phyloP scores from a whole-genome alignment of 2,888 invertebrate species.

The Odontocerum albicorne region DNA sequence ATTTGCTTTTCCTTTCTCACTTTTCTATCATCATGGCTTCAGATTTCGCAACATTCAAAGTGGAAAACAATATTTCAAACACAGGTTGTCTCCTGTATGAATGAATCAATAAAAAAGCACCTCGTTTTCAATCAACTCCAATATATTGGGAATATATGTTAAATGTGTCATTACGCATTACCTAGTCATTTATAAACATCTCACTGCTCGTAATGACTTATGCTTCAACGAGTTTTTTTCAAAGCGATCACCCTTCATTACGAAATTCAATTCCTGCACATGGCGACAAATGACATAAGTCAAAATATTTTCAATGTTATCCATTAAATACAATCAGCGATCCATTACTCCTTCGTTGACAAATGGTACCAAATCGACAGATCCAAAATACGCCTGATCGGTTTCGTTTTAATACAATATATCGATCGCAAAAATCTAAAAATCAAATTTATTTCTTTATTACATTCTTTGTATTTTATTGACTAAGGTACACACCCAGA shows the following conservation, averaged over 20 bases:
- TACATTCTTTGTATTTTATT: conserved; percentile 19
- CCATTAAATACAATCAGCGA: conserved; percentile 19
- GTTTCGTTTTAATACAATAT: conserved; percentile 1
- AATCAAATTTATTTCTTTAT: conserved; percentile 23
- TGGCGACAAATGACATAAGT: conserved; percentile 20
- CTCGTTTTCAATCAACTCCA: too few species aligned
- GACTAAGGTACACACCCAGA: conserved; percentile 17
- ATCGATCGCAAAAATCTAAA: not conserved
- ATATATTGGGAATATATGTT: too few species aligned
- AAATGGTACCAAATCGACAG: conserved; percentile 18
- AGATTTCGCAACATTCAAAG: too few species aligned
- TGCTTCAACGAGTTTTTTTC: not conserved
- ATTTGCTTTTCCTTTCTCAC: too few species aligned
- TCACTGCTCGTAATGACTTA: too few species aligned
- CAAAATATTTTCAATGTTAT: conserved; percentile 27
- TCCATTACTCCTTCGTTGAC: conserved; percentile 23
- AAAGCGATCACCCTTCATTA: not conserved
- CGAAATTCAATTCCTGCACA: not conserved
- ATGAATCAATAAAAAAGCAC: too few species aligned
- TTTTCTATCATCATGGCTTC: too few species aligned
- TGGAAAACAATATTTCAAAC: too few species aligned
- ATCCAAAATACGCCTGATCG: conserved; percentile 23
- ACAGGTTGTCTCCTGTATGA: too few species aligned
- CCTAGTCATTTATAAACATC: too few species aligned
- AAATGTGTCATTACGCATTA: too few species aligned